Base-by-base conservation (phyloP, 1,140 invertebrate species). In the Drosophila melanica region DNA sequence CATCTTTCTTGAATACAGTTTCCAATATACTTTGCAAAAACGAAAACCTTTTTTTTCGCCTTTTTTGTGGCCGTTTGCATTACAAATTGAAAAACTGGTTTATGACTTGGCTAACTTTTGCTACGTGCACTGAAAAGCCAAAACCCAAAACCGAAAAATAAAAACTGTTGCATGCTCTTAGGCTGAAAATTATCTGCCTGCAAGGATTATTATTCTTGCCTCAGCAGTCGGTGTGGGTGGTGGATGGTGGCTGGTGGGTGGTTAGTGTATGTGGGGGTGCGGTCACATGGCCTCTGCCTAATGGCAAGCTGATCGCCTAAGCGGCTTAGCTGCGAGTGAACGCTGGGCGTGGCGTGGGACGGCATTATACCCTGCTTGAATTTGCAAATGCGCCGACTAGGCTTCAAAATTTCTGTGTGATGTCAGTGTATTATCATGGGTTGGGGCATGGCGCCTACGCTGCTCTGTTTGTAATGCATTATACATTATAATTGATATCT, bases 151-250 rank as follows among this genome's bases (percentile, higher is more conserved):
- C 3, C 30, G 4, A 23, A 20, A 20, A 23, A 23, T 3, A 44
- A 50, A 85, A 76, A 81, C 82, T 86, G 82, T 86, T 87, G 82
- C 82, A 82, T 82, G 79, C 79, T 82, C 73, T 82, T 82, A 87
- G 84, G 82, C 82, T 64, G 64, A 27, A 87, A 73, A 79, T 87
- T 76, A 79, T 86, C 66, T 72, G 82, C 48, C 57, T 42, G 63
- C 66, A 47, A 60, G 58, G 72, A 48, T 72, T 53, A 58, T 58
- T 58, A 33, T 35, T 14, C 14, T 18, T 27, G 27, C 27, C 27
- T 0, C 27, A 7, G 27, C 27, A 12, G 16, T 18, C 11, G n/a
- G 37, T 10, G 27, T 8, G 33, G 8, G 9, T 7, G 30, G 30
- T 7, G 30, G 37, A 4, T 11, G 39, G 11, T 4, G 16, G 12